Conservation (phyloP, 2,113 vertebrate genomes). For the Eublepharis macularius region DNA sequence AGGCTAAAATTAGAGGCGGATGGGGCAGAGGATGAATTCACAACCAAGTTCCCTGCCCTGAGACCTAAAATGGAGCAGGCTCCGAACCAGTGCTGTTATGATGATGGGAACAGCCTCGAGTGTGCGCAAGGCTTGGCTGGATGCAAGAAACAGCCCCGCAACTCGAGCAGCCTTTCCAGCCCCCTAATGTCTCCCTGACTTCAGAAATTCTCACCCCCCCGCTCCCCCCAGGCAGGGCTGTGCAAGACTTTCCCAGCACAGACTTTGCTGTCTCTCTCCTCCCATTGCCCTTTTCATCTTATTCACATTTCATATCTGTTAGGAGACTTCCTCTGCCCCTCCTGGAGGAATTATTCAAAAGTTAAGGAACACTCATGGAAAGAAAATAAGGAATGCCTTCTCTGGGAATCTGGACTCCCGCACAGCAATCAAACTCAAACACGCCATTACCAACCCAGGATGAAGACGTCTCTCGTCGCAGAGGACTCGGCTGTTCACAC, state of each 20-base stretch:
- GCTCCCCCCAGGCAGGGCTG: neutral
- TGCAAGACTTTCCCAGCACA: conserved; percentile 4
- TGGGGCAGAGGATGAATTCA: too few species aligned
- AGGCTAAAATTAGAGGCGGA: neutral
- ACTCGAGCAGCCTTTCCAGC: neutral
- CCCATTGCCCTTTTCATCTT: conserved; percentile 44
- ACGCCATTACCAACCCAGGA: neutral
- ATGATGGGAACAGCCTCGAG: neutral
- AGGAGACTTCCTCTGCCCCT: neutral
- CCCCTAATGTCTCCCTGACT: neutral
- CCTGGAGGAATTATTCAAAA: conserved; percentile 41
- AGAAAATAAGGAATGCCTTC: conserved; percentile 47
- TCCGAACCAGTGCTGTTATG: too few species aligned
- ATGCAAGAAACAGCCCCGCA: neutral
- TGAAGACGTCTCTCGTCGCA: neutral
- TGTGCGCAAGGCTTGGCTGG: too few species aligned
- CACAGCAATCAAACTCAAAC: neutral
- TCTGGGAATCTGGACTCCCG: conserved; percentile 18
- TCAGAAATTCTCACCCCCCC: neutral
- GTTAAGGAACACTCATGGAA: conserved; percentile 43
- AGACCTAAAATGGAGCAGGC: neutral
- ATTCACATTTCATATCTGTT: conserved; percentile 38
- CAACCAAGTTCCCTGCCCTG: neutral
- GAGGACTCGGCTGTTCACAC: neutral
- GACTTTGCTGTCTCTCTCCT: neutral